A percentile compares a stretch with the other conserved stretches of the same genome.
Evolutionary conservation across 2,797 vertebrate species (phyloP).

Genomic region (Phaenicophaeus curvirostris): DNA sequence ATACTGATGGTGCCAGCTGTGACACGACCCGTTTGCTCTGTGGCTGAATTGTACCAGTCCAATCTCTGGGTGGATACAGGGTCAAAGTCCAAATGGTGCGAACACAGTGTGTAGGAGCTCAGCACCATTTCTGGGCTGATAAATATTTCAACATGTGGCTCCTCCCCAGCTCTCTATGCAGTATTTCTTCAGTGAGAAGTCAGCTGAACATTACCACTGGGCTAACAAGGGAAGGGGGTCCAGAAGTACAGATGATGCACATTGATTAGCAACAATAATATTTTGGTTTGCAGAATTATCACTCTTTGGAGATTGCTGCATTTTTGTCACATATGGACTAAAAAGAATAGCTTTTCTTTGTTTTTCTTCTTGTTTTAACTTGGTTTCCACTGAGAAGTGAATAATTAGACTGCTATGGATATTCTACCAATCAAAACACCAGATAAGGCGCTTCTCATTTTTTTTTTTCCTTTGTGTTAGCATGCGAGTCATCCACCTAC

Average conservation of each 20-base stretch:
- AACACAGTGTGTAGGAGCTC: not conserved
- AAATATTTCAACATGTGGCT: not conserved
- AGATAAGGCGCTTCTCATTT: not conserved
- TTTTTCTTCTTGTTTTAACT: not conserved
- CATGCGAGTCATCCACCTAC: not conserved
- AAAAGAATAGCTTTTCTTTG: not conserved
- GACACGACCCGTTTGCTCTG: not conserved
- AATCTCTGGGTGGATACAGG: not conserved
- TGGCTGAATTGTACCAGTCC: accelerated
- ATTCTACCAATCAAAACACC: not conserved
- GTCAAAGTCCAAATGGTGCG: not conserved
- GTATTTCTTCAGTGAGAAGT: not conserved
- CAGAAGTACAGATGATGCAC: not conserved
- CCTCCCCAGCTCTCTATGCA: not conserved
- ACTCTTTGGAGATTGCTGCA: not conserved
- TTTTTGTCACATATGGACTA: not conserved
- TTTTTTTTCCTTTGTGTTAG: not conserved
- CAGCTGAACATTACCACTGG: not conserved
- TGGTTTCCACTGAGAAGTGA: not conserved
- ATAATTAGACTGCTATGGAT: not conserved
- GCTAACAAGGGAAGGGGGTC: not conserved
- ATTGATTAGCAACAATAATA: not conserved
- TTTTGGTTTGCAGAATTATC: not conserved
- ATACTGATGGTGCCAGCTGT: accelerated
- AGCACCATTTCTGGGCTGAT: not conserved